These are phyloP conservation scores for Carlito syrichta DNA, from an alignment of 2,113 vertebrate genomes.

Conservation along the genomic window DNA sequence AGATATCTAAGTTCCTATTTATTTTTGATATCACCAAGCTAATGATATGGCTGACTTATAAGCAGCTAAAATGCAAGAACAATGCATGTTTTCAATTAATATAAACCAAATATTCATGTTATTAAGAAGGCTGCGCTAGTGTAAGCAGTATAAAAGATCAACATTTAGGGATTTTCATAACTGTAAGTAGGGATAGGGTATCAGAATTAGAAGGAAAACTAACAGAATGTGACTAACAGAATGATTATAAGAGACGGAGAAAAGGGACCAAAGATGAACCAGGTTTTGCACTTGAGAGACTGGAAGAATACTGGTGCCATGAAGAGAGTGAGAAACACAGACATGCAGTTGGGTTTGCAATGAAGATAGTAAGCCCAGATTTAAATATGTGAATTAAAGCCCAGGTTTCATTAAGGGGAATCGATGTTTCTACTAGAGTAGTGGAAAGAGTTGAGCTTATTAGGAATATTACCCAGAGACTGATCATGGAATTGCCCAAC, in stretches of 20 bases:
- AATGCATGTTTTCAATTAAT: background rate
- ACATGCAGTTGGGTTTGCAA: background rate
- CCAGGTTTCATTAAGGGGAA: background rate
- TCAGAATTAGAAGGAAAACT: background rate
- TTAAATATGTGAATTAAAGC: background rate
- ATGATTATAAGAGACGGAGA: background rate
- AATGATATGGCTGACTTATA: background rate
- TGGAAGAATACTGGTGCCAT: background rate
- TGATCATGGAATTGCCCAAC: background rate
- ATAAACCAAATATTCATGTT: background rate
- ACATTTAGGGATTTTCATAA: background rate
- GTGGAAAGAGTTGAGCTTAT: background rate
- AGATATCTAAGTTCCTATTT: background rate
- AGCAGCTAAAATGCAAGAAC: background rate
- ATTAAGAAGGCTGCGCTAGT: background rate
- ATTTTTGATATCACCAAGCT: background rate
- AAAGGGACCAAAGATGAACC: background rate
- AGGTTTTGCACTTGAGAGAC: background rate
- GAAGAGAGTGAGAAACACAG: background rate
- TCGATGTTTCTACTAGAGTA: background rate
- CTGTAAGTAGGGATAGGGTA: background rate
- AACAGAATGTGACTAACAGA: background rate
- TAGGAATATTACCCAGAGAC: background rate
- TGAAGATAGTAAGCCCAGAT: background rate
- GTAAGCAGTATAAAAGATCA: background rate